Percentiles rank a stretch among this genome's conserved stretches.
These are phyloP conservation scores for Dissostichus mawsoni DNA, from an alignment of 2,113 vertebrate species.

Conservation along the genomic window DNA sequence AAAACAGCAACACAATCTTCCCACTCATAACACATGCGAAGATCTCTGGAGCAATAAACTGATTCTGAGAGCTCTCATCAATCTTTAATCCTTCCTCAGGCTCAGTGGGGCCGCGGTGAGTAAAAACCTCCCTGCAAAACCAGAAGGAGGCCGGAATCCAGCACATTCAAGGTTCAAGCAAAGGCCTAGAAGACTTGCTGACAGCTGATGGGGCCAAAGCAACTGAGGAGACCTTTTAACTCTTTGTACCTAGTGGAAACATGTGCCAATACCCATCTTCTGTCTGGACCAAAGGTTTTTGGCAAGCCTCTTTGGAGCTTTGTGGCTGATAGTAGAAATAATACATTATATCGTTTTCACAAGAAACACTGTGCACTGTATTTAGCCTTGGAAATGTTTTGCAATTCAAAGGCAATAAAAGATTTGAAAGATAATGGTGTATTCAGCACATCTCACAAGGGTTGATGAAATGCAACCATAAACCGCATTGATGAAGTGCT, in stretches of 20 bases:
- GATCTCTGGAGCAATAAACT: constrained; percentile 82
- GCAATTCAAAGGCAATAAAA: constrained; percentile 3
- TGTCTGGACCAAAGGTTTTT: constrained; percentile 26
- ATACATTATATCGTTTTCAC: constrained; percentile 30
- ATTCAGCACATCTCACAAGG: not conserved
- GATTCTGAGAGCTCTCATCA: constrained; percentile 82
- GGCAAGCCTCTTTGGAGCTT: constrained; percentile 16
- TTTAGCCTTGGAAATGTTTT: constrained; percentile 26
- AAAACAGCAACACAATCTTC: constrained; percentile 78
- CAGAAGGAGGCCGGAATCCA: constrained; percentile 64
- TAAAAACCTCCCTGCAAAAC: constrained; percentile 70
- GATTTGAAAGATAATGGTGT: not conserved
- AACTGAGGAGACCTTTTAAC: constrained; percentile 63
- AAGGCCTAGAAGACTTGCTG: constrained; percentile 73
- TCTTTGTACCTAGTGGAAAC: constrained; percentile 32
- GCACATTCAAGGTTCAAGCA: constrained; percentile 73
- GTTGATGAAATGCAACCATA: not conserved
- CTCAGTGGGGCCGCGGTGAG: constrained; percentile 63
- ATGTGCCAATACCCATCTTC: constrained; percentile 25
- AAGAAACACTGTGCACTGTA: not conserved
- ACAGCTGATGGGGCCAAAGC: constrained; percentile 66
- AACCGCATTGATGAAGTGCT: not conserved
- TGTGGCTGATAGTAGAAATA: constrained; percentile 23
- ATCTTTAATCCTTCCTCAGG: constrained; percentile 80
- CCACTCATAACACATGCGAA: constrained; percentile 77